These are phyloP conservation scores for silkworm (Bombyx mori) DNA, from an alignment of 1,140 invertebrate species.

Conservation along the genomic window ASM3026992v2 NC_085133.1:1968501-1969000, in stretches of 20 bases:
- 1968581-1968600: slow-evolving; percentile 91
- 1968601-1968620: slow-evolving; percentile 91
- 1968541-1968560: slow-evolving; percentile 92
- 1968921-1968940: slow-evolving; percentile 92
- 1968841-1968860: slow-evolving; percentile 89
- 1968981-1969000: slow-evolving; percentile 91
- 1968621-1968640: slow-evolving; percentile 89
- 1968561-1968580: slow-evolving; percentile 91
- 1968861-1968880: slow-evolving; percentile 88
- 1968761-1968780: slow-evolving; percentile 90
- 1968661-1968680: slow-evolving; percentile 90
- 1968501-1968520: slow-evolving; percentile 89
- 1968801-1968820: slow-evolving; percentile 92
- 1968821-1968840: slow-evolving; percentile 88
- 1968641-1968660: slow-evolving; percentile 91
- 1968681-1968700: slow-evolving; percentile 90
- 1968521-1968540: slow-evolving; percentile 92
- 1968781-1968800: slow-evolving; percentile 92
- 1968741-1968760: slow-evolving; percentile 89
- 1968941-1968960: slow-evolving; percentile 94
- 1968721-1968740: slow-evolving; percentile 85
- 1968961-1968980: slow-evolving; percentile 91
- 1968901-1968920: slow-evolving; percentile 88
- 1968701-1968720: slow-evolving; percentile 89
- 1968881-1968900: slow-evolving; percentile 91